Conservation (phyloP, 1,140 invertebrate genomes). For the Harpegnathos saltator region DNA sequence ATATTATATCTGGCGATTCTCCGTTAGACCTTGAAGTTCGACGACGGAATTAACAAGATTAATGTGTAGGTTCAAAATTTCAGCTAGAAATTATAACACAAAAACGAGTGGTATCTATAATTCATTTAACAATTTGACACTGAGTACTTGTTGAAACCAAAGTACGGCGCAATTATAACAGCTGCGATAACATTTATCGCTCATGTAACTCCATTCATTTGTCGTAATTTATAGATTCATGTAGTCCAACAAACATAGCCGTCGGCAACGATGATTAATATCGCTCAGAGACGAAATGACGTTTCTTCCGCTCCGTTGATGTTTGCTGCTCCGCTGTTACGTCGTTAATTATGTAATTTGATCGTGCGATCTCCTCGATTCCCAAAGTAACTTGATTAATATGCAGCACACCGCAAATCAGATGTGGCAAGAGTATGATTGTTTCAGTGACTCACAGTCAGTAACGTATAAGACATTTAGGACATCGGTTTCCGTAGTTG, state of each 20-base stretch:
- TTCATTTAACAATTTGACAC: no score
- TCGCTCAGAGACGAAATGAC: slow-evolving; percentile 5
- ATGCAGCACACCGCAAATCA: neutral
- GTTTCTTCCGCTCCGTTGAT: slow-evolving; percentile 27
- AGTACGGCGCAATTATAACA: neutral
- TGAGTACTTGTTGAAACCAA: no score
- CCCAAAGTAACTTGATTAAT: neutral
- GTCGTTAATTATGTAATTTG: slow-evolving; percentile 32
- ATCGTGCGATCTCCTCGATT: neutral
- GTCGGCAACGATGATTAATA: slow-evolving; percentile 25
- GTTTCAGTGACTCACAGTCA: neutral
- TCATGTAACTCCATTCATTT: slow-evolving; percentile 2
- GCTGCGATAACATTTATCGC: neutral
- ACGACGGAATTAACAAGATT: no score
- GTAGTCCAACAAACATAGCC: slow-evolving; percentile 5
- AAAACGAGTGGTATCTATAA: no score
- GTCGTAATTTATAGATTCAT: slow-evolving; percentile 15
- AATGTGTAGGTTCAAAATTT: no score
- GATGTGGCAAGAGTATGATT: neutral
- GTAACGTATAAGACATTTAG: no score
- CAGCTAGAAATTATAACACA: no score
- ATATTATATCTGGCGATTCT: no score
- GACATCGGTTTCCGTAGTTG: neutral
- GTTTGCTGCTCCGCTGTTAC: neutral
- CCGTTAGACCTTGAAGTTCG: no score